These are phyloP conservation scores for Eledona agricola DNA, from an alignment of 2,888 invertebrate genomes.

Conservation along the genomic window DNA sequence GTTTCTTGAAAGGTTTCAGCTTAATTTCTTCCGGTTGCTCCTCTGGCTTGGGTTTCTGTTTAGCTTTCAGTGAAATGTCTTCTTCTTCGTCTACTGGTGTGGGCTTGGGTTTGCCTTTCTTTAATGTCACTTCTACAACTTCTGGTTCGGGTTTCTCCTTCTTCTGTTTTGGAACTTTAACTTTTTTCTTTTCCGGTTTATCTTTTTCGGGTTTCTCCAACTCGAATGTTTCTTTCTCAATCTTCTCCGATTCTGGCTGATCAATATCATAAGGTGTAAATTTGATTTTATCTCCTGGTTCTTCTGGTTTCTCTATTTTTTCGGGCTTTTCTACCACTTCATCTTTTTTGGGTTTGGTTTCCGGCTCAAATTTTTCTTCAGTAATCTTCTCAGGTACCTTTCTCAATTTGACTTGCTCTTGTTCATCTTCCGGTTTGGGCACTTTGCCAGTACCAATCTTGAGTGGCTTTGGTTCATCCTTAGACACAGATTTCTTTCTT, in stretches of 20 bases:
- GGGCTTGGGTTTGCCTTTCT: conserved; percentile 47
- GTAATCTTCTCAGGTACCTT: conserved; percentile 58
- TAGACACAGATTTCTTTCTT: conserved; percentile 43
- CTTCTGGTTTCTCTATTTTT: conserved; percentile 38
- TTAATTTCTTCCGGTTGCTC: conserved; percentile 45
- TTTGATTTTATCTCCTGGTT: conserved; percentile 54
- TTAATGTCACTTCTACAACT: conserved; percentile 39
- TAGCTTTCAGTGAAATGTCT: conserved; percentile 48
- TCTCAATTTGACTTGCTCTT: conserved; percentile 56
- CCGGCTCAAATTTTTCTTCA: conserved; percentile 47
- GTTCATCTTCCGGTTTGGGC: conserved; percentile 54
- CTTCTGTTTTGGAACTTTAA: conserved; percentile 55
- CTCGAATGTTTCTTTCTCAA: conserved; percentile 55
- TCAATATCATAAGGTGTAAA: conserved; percentile 60
- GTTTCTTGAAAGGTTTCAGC: conserved; percentile 50
- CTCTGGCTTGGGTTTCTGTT: conserved; percentile 46
- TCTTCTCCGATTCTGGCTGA: conserved; percentile 56
- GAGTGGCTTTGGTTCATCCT: conserved; percentile 50
- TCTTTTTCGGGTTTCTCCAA: conserved; percentile 50
- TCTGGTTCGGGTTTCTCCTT: conserved; percentile 55
- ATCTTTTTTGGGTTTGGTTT: conserved; percentile 39
- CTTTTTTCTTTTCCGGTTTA: conserved; percentile 51
- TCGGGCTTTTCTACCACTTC: conserved; percentile 48
- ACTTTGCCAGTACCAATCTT: conserved; percentile 59
- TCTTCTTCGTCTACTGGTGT: conserved; percentile 55